phyloP scores from a whole-genome alignment of 2,113 vertebrate genomes.

The Gambusia holbrooki region DNA sequence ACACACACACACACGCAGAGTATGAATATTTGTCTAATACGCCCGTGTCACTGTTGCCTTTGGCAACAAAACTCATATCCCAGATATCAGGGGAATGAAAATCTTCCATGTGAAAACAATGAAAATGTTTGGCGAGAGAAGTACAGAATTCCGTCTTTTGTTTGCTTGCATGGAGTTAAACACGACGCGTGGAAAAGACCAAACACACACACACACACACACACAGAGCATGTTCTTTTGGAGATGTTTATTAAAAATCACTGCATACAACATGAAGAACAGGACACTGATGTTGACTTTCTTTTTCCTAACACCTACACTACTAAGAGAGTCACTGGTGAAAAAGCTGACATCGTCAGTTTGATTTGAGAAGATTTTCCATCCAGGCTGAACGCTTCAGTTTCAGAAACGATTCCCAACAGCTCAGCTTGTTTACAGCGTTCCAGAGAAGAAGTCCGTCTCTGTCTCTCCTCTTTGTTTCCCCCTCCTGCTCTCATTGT shows the following conservation, averaged over 20 bases:
- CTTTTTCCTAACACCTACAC: not conserved
- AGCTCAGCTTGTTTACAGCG: too few relatives aligned
- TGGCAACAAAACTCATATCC: conserved; percentile 66
- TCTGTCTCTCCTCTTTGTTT: not conserved
- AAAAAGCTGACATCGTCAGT: not conserved
- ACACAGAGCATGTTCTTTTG: conserved; percentile 20
- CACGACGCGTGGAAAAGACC: conserved; percentile 46
- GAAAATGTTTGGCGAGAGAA: conserved; percentile 46
- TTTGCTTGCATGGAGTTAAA: conserved; percentile 46
- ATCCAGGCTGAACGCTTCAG: not conserved
- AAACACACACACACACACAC: conserved; percentile 46
- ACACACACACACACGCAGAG: conserved; percentile 6
- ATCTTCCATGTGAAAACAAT: conserved; percentile 59
- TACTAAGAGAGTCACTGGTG: not conserved
- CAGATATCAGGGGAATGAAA: conserved; percentile 61
- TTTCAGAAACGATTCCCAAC: not conserved
- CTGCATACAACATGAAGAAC: conserved; percentile 20
- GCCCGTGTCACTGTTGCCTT: conserved; percentile 53
- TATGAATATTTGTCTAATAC: conserved; percentile 61
- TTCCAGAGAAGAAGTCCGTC: not conserved
- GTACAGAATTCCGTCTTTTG: conserved; percentile 42
- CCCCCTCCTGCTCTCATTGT: conserved; percentile 40
- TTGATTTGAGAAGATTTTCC: not conserved
- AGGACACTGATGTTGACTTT: not conserved
- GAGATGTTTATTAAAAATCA: conserved; percentile 52